phyloP scores from a whole-genome alignment of 2,888 invertebrate species.

The Phaedon cochleariae region DNA sequence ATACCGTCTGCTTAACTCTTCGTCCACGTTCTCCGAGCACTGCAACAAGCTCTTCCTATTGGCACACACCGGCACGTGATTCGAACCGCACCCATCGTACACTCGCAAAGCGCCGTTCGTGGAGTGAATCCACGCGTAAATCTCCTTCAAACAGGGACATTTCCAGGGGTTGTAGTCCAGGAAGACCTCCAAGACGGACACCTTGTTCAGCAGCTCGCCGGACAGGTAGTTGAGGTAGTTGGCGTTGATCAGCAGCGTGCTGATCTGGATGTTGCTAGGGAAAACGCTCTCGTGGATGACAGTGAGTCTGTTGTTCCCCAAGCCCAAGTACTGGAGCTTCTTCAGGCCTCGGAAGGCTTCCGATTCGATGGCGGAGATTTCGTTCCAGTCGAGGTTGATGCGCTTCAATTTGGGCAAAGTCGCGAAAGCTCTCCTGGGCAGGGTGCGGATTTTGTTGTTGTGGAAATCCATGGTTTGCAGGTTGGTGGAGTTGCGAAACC shows the following conservation, averaged over 20 bases:
- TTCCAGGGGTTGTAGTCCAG: constrained; percentile 50
- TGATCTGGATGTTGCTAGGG: constrained; percentile 38
- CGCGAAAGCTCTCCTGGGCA: constrained; percentile 42
- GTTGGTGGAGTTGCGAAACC: constrained; percentile 43
- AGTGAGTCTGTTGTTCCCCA: constrained; percentile 43
- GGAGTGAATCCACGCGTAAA: constrained; percentile 40
- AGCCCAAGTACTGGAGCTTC: constrained; percentile 43
- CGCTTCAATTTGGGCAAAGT: constrained; percentile 35
- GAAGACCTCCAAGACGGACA: constrained; percentile 39
- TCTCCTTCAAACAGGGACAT: constrained; percentile 45
- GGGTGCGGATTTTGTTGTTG: constrained; percentile 37
- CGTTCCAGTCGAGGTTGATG: constrained; percentile 46
- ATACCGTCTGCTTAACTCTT: constrained; percentile 34
- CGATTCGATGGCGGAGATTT: constrained; percentile 40
- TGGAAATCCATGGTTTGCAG: constrained; percentile 44
- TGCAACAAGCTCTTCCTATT: constrained; percentile 14
- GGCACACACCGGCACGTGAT: constrained; percentile 36
- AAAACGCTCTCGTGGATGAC: constrained; percentile 40
- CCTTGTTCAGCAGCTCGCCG: constrained; percentile 37
- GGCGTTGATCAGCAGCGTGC: constrained; percentile 40
- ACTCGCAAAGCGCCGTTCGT: constrained; percentile 35
- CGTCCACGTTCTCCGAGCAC: constrained; percentile 38
- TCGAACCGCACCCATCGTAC: constrained; percentile 28
- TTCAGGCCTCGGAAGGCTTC: constrained; percentile 44
- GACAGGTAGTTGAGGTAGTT: constrained; percentile 48